Percentiles rank a stretch among this genome's conserved stretches.
Conservation (phyloP, 2,113 vertebrate genomes). For the Pollimyrus isidori region DNA sequence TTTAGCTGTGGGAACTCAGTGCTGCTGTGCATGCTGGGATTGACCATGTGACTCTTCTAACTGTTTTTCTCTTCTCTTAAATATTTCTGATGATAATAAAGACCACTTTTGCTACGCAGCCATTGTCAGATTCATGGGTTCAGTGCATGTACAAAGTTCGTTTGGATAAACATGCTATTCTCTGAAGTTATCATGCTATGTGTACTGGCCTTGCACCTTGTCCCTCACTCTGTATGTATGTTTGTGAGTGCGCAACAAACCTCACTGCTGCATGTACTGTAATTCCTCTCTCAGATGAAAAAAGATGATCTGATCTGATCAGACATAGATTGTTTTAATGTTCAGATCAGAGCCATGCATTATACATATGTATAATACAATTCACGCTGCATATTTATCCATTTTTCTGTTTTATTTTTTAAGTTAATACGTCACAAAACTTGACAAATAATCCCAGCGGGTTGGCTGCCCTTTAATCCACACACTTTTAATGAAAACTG, state of each 20-base stretch:
- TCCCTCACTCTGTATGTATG: background rate
- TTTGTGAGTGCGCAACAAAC: background rate
- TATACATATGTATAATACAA: background rate
- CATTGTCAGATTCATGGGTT: background rate
- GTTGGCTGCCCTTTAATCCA: background rate
- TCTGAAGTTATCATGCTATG: background rate
- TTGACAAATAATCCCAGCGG: too few species aligned
- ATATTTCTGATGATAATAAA: background rate
- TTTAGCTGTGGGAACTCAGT: background rate
- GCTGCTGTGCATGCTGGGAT: background rate
- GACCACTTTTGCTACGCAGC: background rate
- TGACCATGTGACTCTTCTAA: background rate
- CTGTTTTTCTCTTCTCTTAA: background rate
- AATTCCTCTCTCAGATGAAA: background rate
- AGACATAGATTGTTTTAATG: background rate
- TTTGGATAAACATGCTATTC: background rate
- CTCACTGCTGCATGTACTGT: background rate
- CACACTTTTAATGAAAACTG: background rate
- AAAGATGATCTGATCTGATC: background rate
- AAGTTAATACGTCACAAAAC: too few species aligned
- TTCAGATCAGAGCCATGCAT: background rate
- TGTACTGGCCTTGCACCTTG: background rate
- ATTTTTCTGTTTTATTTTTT: background rate
- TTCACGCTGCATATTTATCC: background rate
- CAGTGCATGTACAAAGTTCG: background rate